Conservation (phyloP, 23 tunicate species). For the Trididemnum clinides region DNA sequence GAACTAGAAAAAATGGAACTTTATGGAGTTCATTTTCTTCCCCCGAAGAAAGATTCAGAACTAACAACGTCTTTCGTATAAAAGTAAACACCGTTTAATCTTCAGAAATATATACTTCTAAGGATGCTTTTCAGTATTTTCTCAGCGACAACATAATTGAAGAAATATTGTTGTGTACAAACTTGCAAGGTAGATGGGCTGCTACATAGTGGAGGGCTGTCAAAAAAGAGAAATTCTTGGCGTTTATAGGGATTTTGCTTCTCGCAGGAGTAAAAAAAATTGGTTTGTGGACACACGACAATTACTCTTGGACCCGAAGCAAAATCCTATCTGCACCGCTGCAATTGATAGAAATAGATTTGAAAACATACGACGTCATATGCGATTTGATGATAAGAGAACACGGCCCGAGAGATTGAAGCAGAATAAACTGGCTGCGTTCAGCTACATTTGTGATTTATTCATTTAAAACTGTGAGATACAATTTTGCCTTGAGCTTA, state of each 20-base stretch:
- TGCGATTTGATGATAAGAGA: constrained; percentile 40
- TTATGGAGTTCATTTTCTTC: constrained; percentile 35
- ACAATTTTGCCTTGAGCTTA: constrained; percentile 29
- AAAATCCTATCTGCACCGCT: constrained; percentile 23
- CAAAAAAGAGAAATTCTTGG: constrained; percentile 29
- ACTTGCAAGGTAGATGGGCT: constrained; percentile 36
- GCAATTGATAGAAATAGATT: constrained; percentile 21
- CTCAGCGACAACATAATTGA: constrained; percentile 28
- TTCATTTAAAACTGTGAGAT: constrained; percentile 27
- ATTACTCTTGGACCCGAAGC: constrained; percentile 21
- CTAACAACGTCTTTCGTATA: background rate
- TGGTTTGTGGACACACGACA: constrained; percentile 16
- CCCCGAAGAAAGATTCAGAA: constrained; percentile 8
- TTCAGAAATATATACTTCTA: constrained; percentile 20
- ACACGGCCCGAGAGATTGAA: constrained; percentile 32
- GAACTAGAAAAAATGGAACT: constrained; percentile 27
- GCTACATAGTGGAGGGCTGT: constrained; percentile 5
- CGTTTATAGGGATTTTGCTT: constrained; percentile 27
- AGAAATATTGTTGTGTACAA: constrained; percentile 29
- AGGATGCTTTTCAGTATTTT: constrained; percentile 36
- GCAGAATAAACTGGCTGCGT: constrained; percentile 31
- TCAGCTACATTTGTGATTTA: constrained; percentile 10
- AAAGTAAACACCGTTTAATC: constrained; percentile 3
- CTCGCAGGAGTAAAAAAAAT: constrained; percentile 36
- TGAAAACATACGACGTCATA: constrained; percentile 30